Evolutionary conservation across 64 coral and sea anemone genomes (phyloP), one percentile per base, ranked within the genome.

Genomic region (Montipora capricornis): DNA sequence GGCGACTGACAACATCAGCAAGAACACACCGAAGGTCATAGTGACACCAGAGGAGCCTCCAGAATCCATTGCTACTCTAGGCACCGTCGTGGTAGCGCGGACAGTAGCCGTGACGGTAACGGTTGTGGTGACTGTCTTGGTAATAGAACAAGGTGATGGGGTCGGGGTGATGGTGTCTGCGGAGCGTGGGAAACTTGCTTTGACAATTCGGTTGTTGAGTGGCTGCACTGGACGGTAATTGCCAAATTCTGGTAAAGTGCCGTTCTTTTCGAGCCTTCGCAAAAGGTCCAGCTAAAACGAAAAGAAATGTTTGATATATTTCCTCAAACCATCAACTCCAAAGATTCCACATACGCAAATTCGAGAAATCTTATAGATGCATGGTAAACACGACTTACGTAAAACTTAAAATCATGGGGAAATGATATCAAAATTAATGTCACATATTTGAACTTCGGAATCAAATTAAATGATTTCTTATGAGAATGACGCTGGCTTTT

Each of bases 201-300:
- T 45, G 24, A 96, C 77, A 5, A 53, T 51, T 37, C 95, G 91
- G 24, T 75, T 48, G 76, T 93, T 85, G 19, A 93, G 77, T 19
- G 95, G 89, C 66, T 87, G 80, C 6, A 94, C 88, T 5, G 91
- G 91, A 70, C 95, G 91, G 61, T 37, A 93, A 14, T 90, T 94
- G 20, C 90, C 78, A 3, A 68, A 29, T 1, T 20, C 5, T 15
- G 67, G 47, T 7, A 29, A 24, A 9, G 81, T 82, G 52, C 87
- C 48, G 2, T 11, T 57, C 46, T 87, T 37, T 74, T 88, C 76
- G 11, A 95, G 84, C 20, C 24, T 45, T 17, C 94, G 94, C 29
- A 95, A 69, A 66, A 95, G 73, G 44, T 71, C 24, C 19, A 92
- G 46, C 94, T 95, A 52, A 44, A 44, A 26, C 26, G 1, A 26